Base-by-base conservation (phyloP, 2,797 vertebrate species). In the Macropus fuliginosus region DNA sequence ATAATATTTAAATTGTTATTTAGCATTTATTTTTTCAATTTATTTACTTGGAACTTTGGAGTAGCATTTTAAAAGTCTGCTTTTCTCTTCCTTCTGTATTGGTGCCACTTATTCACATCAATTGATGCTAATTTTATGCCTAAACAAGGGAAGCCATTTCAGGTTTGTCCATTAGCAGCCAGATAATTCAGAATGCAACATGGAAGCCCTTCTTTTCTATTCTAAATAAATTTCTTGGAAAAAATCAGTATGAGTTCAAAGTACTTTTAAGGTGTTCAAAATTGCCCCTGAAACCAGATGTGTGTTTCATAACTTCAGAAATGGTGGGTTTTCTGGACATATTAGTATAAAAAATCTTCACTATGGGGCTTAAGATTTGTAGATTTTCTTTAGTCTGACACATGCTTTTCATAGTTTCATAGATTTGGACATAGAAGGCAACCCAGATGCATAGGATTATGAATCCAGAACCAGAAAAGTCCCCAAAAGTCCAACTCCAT, bases 1-100 rank as follows among this genome's bases (percentile, higher is more conserved):
- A 24, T 50, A 46, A 21, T 87, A 93, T 8, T 62, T 54, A 56
- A 92, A 91, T 56, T 93, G 21, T 90, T 50, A 94, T 94, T 94
- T 94, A 91, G 55, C 90, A 29, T 91, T 52, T 91, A 5, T 59
- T 24, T 91, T 95, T 92, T 40, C 31, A 0, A 0, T 57, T 18
- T 90, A 28, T 55, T 94, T 92, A 46, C 54, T 94, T 90, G n/a
- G 62, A 91, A 94, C n/a, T n/a, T 91, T 92, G 55, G 91, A 62
- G 13, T 54, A 92, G 21, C 1, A 90, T 55, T 91, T 91, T 62
- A 81, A 34, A 57, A 31, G 54, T 46, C 59, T 16, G 54, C 92
- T 93, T 93, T 96, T 93, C 74, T 1, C 54, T 92, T 34, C 3
- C 11, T 89, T 34, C 4, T 94, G 21, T 14, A 54, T 57, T 34